Percentiles rank a stretch among this genome's conserved stretches.
These are phyloP conservation scores for Drosophila rellima DNA, from an alignment of 2,888 invertebrate genomes.

Conservation along the genomic window DNA sequence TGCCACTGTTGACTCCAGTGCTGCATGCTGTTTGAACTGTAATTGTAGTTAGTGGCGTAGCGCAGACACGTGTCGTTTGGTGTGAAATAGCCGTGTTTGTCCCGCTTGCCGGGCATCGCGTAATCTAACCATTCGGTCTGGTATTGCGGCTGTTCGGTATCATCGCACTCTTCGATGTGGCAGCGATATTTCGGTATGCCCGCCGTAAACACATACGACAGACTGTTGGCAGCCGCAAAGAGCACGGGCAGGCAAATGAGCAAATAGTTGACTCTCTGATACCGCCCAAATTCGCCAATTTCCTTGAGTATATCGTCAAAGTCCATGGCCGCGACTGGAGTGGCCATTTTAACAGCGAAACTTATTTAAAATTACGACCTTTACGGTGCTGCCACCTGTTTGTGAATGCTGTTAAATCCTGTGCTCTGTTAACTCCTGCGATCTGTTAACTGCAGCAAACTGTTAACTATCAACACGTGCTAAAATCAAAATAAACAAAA, in stretches of 20 bases:
- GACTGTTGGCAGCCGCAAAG: constrained; percentile 88
- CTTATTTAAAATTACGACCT: constrained; percentile 18
- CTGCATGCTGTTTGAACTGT: constrained; percentile 11
- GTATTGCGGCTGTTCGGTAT: constrained; percentile 49
- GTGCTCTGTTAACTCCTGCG: neutral
- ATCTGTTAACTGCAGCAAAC: neutral
- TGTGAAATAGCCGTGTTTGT: constrained; percentile 76
- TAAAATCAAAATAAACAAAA: neutral
- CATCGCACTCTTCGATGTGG: constrained; percentile 87
- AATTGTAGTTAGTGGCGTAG: constrained; percentile 68
- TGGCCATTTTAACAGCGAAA: constrained; percentile 21
- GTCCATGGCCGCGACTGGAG: constrained; percentile 85
- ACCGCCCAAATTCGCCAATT: constrained; percentile 88
- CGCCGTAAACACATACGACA: constrained; percentile 88
- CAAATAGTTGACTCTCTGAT: constrained; percentile 87
- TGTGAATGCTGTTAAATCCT: neutral
- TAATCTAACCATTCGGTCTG: constrained; percentile 85
- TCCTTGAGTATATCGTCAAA: constrained; percentile 88
- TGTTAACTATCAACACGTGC: neutral
- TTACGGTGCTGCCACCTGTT: constrained; percentile 27
- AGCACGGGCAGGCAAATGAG: constrained; percentile 88
- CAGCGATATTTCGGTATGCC: constrained; percentile 88
- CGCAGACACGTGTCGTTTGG: constrained; percentile 80
- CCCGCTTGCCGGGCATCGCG: constrained; percentile 86
- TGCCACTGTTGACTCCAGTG: constrained; percentile 1